These are phyloP conservation scores for Pipistrellus pipistrellus DNA, from an alignment of 2,797 vertebrate species.

Conservation along the genomic window DNA sequence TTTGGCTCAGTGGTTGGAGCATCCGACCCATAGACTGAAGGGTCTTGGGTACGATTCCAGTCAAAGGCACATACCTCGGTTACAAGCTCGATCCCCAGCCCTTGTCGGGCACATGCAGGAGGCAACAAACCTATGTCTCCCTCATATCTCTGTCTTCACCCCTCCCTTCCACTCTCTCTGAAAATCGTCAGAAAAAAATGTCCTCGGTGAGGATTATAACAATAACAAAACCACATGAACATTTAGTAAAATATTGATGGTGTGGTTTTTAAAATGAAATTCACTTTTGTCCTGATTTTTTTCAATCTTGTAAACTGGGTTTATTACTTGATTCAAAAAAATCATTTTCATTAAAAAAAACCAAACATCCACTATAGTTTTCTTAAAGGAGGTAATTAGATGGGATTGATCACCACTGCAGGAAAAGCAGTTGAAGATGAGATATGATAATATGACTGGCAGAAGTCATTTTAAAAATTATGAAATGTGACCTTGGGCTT, in stretches of 20 bases:
- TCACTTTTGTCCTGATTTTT: neutral
- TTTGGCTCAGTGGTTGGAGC: too few relatives aligned
- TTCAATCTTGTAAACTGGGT: neutral
- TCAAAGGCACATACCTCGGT: too few relatives aligned
- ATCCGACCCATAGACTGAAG: too few relatives aligned
- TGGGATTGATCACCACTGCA: neutral
- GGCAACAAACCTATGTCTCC: too few relatives aligned
- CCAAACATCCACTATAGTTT: neutral
- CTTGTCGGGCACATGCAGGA: too few relatives aligned
- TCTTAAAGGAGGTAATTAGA: conserved; percentile 23
- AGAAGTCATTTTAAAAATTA: conserved; percentile 11
- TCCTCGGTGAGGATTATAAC: too few relatives aligned
- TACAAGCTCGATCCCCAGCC: too few relatives aligned
- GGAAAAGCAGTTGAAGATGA: neutral
- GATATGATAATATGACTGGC: neutral
- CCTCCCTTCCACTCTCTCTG: too few relatives aligned
- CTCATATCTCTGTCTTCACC: too few relatives aligned
- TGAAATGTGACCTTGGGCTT: conserved; percentile 50
- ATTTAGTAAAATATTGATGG: neutral
- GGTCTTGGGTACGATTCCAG: too few relatives aligned
- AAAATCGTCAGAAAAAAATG: too few relatives aligned
- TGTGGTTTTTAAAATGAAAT: conserved; percentile 30
- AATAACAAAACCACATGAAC: neutral
- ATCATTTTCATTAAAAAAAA: conserved; percentile 21
- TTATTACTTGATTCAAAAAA: conserved; percentile 3